Percentiles rank a stretch among this genome's conserved stretches.
Evolutionary conservation across 2,888 invertebrate species (phyloP).

Genomic region (Herminia tarsipennalis): DNA sequence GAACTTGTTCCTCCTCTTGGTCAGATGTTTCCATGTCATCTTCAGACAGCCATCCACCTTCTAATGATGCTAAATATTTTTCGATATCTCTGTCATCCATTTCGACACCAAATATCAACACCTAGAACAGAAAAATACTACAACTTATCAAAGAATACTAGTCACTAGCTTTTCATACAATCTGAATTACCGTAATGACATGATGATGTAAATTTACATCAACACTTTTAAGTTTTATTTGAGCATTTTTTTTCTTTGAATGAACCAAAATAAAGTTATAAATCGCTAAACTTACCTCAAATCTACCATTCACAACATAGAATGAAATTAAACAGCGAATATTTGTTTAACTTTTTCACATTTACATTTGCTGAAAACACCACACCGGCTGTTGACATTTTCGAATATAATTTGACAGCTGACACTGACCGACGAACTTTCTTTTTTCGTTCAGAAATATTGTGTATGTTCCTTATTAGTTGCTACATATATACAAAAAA

Average conservation of each 20-base stretch:
- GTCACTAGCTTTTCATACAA: not conserved
- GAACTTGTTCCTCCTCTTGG: not conserved
- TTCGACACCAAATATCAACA: conserved; percentile 5
- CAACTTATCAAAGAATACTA: not conserved
- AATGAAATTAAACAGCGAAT: not conserved
- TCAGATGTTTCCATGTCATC: conserved; percentile 40
- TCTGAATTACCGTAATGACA: not conserved
- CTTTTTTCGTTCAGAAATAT: too few relatives aligned
- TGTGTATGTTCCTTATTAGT: not conserved
- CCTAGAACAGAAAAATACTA: not conserved
- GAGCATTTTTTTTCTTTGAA: not conserved
- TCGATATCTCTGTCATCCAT: conserved; percentile 9
- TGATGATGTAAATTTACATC: not conserved
- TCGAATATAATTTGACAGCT: not conserved
- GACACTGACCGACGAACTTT: not conserved
- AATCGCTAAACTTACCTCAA: not conserved
- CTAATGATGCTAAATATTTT: conserved; percentile 39
- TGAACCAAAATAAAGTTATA: not conserved
- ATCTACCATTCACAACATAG: not conserved
- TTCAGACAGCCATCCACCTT: conserved; percentile 51
- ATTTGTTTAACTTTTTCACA: not conserved
- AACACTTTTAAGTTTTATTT: not conserved
- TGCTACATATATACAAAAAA: not conserved
- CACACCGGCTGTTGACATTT: not conserved
- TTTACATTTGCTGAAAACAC: not conserved